These are phyloP conservation scores for Zosterops japonicus DNA, from an alignment of 2,113 vertebrate genomes.

Conservation along the genomic window DNA sequence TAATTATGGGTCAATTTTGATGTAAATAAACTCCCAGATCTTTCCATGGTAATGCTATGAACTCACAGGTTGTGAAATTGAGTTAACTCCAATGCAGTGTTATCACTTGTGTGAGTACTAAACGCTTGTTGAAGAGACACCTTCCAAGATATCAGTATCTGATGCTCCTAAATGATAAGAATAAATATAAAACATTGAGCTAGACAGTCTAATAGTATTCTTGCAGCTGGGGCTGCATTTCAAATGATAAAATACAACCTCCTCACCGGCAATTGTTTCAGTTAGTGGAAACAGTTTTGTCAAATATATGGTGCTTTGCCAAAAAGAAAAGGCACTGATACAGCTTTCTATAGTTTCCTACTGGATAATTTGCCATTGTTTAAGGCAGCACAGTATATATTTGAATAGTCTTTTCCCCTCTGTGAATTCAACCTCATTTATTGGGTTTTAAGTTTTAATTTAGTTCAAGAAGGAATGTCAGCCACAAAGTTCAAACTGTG, in stretches of 20 bases:
- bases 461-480: background rate
- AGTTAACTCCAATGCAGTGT: background rate
- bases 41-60: background rate
- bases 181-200: background rate
- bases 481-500: background rate
- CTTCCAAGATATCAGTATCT: background rate
- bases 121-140: background rate
- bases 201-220: background rate
- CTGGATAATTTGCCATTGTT: background rate
- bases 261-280: background rate
- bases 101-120: background rate
- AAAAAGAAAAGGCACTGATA: background rate
- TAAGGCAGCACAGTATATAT: background rate
- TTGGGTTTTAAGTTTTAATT: background rate
- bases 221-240: background rate
- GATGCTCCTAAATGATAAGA: background rate
- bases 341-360: background rate
- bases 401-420: background rate
- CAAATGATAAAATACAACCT: background rate
- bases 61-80: background rate
- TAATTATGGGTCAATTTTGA: background rate
- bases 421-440: background rate
- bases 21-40: background rate
- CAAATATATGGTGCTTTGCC: background rate
- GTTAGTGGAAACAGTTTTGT: background rate